phyloP scores from a whole-genome alignment of 1,140 invertebrate species.

The Drosophila ambigua region DNA sequence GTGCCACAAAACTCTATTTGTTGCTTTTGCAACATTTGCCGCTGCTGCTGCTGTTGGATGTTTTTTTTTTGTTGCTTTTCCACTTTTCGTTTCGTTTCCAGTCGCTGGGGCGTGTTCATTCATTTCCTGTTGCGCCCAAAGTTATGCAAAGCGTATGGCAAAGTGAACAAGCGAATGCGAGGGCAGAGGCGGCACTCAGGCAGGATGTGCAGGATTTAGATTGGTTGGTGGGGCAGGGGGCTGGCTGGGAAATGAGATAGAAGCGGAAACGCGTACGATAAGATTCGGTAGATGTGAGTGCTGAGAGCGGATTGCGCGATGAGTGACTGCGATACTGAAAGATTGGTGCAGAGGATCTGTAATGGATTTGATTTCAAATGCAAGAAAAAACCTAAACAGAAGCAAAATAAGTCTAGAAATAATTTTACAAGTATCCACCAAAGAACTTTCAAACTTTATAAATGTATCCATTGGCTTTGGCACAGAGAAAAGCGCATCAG shows the following conservation, averaged over 20 bases:
- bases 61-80: conserved; percentile 14
- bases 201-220: neutral
- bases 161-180: conserved; percentile 57
- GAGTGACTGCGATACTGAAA: conserved; percentile 6
- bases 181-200: neutral
- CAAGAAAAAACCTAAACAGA: neutral
- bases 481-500: too few species aligned
- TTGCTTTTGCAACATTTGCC: conserved; percentile 5
- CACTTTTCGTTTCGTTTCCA: conserved; percentile 41
- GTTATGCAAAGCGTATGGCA: conserved; percentile 76
- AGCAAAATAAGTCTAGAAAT: too few species aligned
- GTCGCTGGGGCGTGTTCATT: conserved; percentile 63
- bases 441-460: too few species aligned
- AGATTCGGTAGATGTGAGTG: conserved; percentile 11
- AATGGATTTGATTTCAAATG: neutral
- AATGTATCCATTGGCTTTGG: too few species aligned
- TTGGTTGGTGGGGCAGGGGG: neutral
- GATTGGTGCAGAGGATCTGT: conserved; percentile 2
- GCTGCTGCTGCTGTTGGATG: neutral
- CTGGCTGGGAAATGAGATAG: conserved; percentile 19
- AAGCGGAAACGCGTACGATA: too few species aligned
- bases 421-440: too few species aligned
- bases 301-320: conserved; percentile 6
- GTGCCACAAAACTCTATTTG: conserved; percentile 60
- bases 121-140: conserved; percentile 74